These are phyloP conservation scores for Dreissena polymorpha DNA, from an alignment of 1,140 invertebrate species.

Conservation along the genomic window DNA sequence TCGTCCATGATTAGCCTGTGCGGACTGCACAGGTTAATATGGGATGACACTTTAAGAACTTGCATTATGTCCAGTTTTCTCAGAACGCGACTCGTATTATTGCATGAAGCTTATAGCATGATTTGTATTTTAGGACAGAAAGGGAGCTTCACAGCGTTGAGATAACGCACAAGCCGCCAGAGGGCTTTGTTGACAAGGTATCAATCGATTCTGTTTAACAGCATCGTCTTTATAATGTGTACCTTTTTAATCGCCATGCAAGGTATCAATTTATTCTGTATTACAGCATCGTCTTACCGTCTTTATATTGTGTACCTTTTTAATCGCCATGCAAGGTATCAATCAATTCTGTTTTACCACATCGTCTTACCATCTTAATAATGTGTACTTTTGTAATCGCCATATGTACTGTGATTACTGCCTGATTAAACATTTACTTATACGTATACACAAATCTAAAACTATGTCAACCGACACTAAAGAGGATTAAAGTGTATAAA, in stretches of 20 bases:
- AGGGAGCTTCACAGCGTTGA: constrained; percentile 70
- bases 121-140: constrained; percentile 68
- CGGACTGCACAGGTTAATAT: no score
- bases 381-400: not conserved
- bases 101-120: not conserved
- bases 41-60: no score
- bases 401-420: not conserved
- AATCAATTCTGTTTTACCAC: not conserved
- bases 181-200: constrained; percentile 72
- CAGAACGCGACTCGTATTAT: not conserved
- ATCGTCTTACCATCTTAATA: not conserved
- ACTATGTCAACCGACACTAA: no score
- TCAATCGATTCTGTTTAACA: not conserved
- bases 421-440: no score
- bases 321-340: not conserved
- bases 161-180: constrained; percentile 73
- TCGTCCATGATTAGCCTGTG: no score
- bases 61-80: no score
- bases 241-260: not conserved
- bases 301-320: not conserved
- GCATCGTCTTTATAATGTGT: not conserved
- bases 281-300: not conserved
- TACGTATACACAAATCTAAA: no score
- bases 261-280: no score
- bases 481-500: no score